Evolutionary conservation across 2,888 invertebrate species (phyloP).

Genomic region (Teinopalpus imperialis): DNA sequence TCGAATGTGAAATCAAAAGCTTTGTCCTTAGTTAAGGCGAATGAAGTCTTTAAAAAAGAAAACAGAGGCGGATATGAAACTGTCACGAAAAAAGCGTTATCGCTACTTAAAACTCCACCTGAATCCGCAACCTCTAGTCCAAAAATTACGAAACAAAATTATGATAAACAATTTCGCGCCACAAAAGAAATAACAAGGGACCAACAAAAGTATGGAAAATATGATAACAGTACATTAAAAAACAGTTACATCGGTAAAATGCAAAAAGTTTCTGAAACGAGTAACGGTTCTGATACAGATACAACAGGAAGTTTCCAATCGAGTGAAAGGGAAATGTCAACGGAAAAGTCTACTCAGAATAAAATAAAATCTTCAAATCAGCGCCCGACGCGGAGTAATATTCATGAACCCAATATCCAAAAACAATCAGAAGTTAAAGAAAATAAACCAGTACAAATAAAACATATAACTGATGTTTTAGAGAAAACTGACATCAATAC

Average conservation of each 20-base stretch:
- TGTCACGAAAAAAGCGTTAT: slow-evolving; percentile 54
- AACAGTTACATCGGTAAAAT: slow-evolving; percentile 26
- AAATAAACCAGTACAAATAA: slow-evolving; percentile 1
- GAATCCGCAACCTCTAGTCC: slow-evolving; percentile 54
- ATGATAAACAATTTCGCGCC: background rate
- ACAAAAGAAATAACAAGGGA: background rate
- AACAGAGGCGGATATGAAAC: slow-evolving; percentile 46
- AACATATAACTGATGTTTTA: slow-evolving; percentile 3
- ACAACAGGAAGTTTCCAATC: slow-evolving; percentile 46
- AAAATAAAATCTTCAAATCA: slow-evolving; percentile 64
- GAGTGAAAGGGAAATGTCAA: slow-evolving; percentile 38
- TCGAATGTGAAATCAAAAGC: slow-evolving; percentile 80
- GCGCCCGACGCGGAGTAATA: slow-evolving; percentile 40
- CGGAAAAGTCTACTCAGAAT: slow-evolving; percentile 54
- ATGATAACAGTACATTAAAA: background rate
- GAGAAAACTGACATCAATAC: slow-evolving; percentile 27
- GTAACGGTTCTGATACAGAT: slow-evolving; percentile 41
- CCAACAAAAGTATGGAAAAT: background rate
- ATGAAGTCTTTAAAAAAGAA: slow-evolving; percentile 45
- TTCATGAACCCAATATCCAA: background rate
- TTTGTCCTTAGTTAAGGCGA: slow-evolving; percentile 71
- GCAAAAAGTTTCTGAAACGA: slow-evolving; percentile 25
- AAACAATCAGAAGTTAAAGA: background rate
- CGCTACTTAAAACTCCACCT: slow-evolving; percentile 58
- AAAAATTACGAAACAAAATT: slow-evolving; percentile 23